Conservation (phyloP, 2,888 invertebrate species). For the Lasioglossum calceatum region DNA sequence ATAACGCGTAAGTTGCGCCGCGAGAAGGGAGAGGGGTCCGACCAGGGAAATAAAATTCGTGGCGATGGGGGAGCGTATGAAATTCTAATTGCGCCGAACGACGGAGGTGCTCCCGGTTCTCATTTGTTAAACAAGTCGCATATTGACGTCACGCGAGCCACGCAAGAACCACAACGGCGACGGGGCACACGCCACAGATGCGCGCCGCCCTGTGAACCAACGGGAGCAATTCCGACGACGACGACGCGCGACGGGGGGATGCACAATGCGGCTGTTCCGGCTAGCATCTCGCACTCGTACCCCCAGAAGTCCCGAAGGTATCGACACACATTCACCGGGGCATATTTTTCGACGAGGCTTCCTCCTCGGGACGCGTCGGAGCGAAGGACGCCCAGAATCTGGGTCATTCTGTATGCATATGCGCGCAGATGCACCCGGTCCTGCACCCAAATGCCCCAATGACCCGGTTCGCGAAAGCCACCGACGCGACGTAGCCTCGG, state of each 20-base stretch:
- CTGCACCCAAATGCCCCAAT: slow-evolving; percentile 79
- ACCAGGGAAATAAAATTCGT: background rate
- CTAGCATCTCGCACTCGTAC: background rate
- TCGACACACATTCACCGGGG: slow-evolving; percentile 48
- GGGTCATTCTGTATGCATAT: slow-evolving; percentile 67
- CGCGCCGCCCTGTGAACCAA: background rate
- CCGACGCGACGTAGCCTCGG: slow-evolving; percentile 62
- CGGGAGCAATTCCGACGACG: background rate
- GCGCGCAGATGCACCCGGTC: slow-evolving; percentile 68
- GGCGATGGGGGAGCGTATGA: slow-evolving; percentile 12
- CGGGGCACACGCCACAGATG: background rate
- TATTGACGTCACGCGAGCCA: slow-evolving; percentile 51
- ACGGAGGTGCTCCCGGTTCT: slow-evolving; percentile 26
- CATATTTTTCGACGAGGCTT: slow-evolving; percentile 51
- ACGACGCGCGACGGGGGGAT: background rate
- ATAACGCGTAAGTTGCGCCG: too few relatives aligned
- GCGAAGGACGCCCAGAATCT: slow-evolving; percentile 66
- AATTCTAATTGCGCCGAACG: slow-evolving; percentile 52
- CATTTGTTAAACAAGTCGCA: slow-evolving; percentile 52
- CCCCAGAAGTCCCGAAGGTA: slow-evolving; percentile 41
- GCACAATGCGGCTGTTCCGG: background rate
- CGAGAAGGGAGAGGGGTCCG: background rate
- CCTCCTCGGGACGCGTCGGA: slow-evolving; percentile 51
- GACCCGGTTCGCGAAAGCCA: slow-evolving; percentile 77
- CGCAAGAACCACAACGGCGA: background rate